Conservation (phyloP, 2,797 vertebrate genomes). For the Meda fulgida region DNA sequence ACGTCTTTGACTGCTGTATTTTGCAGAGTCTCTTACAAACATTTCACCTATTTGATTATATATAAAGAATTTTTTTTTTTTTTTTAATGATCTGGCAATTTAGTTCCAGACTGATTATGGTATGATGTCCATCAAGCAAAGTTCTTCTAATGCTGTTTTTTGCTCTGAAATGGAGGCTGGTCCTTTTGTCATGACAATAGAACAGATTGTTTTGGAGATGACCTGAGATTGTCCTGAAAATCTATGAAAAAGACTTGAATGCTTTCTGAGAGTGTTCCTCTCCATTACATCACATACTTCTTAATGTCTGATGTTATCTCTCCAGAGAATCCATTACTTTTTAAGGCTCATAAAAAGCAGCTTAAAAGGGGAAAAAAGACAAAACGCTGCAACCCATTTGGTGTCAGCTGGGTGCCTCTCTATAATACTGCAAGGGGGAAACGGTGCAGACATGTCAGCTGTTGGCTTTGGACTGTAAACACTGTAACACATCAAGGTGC, state of each 20-base stretch:
- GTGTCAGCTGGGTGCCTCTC: constrained; percentile 38
- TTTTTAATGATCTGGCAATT: not conserved
- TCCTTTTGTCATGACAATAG: constrained; percentile 59
- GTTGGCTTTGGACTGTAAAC: constrained; percentile 69
- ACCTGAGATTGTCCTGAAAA: constrained; percentile 53
- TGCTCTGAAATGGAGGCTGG: constrained; percentile 64
- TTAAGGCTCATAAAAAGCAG: constrained; percentile 53
- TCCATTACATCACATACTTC: constrained; percentile 64
- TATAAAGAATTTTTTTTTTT: not conserved
- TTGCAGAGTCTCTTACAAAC: no score
- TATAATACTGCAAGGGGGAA: constrained; percentile 57
- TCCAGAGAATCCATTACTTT: constrained; percentile 54
- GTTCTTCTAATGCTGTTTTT: constrained; percentile 67
- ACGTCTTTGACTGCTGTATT: no score
- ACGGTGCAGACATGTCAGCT: constrained; percentile 55
- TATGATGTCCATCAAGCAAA: constrained; percentile 68
- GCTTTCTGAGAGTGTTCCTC: constrained; percentile 56
- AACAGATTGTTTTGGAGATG: constrained; percentile 68
- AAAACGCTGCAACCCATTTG: constrained; percentile 52
- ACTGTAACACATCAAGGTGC: constrained; percentile 66
- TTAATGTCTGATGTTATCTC: constrained; percentile 67
- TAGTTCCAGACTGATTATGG: constrained; percentile 59
- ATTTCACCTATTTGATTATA: not conserved
- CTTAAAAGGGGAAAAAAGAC: constrained; percentile 50
- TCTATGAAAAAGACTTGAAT: constrained; percentile 72